Evolutionary conservation across 2,888 invertebrate species (phyloP), one percentile per base, ranked within the genome.

Genomic region (Amiota mariae): DNA sequence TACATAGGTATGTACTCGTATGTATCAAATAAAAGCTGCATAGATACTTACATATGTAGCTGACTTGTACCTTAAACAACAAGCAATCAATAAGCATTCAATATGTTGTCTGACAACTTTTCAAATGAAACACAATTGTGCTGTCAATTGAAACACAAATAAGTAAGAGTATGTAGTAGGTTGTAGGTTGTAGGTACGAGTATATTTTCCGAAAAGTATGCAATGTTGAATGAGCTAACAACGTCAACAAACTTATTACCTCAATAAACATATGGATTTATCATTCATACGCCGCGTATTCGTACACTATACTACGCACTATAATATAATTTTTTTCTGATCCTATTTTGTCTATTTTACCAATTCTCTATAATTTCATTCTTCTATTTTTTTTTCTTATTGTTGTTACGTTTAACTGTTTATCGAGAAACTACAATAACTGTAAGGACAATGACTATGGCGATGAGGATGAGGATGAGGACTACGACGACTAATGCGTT

Each of bases 131-230:
- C 77, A 85, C 83, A 83, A 81, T 84, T 81, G 36, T 36, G 80
- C 79, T 80, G 84, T 82, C 85, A 83, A 85, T 85, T 85, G 83
- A 80, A 76, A 80, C 79, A 75, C 72, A 73, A 75, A 80, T 75
- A 24, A 24, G 3, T 24, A 24, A 6, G 6, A 36, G 36, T 36
- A 36, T 36, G 36, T 36, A 36, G 36, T 36, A 36, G 1, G 2
- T 24, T n/a, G 24, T 24, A 24, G 24, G 24, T 3, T 24, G 3
- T 24, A 24, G 2, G 1, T 24, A 24, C 24, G 3, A 3, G 24
- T 36, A 6, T 36, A 75, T 73, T 71, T 73, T 61, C 67, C 54
- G 61, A 72, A 75, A 75, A 80, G 77, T 78, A 78, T 85, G 86
- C 82, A 85, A 76, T 78, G 76, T 13, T 61, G 9, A 20, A 15